A percentile compares a stretch with the other conserved stretches of the same genome.
These are phyloP conservation scores for Atethmia centrago DNA, from an alignment of 2,888 invertebrate species.

Conservation along the genomic window DNA sequence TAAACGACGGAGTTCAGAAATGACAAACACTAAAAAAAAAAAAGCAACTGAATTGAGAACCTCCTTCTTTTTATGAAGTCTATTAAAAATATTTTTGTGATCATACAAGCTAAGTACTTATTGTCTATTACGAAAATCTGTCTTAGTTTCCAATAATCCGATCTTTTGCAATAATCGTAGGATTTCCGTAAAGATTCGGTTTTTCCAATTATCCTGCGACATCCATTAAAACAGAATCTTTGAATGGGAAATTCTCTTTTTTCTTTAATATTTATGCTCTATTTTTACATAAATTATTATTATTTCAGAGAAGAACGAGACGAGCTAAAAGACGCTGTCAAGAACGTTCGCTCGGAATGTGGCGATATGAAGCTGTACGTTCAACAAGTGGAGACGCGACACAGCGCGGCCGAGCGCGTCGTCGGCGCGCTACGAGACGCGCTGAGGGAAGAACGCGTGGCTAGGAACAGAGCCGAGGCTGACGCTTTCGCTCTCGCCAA, in stretches of 20 bases:
- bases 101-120: no score
- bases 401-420: slow-evolving; percentile 77
- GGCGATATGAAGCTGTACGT: slow-evolving; percentile 73
- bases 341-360: slow-evolving; percentile 74
- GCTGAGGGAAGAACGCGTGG: slow-evolving; percentile 79
- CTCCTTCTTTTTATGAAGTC: no score
- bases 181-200: not conserved
- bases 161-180: no score
- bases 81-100: no score
- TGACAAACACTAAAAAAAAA: no score
- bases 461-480: slow-evolving; percentile 77
- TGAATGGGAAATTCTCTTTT: not conserved
- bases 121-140: not conserved
- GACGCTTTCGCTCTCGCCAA: slow-evolving; percentile 74
- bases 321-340: slow-evolving; percentile 73
- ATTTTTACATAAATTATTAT: not conserved
- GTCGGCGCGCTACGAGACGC: slow-evolving; percentile 82
- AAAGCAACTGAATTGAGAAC: no score
- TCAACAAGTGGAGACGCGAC: slow-evolving; percentile 74
- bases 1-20: no score
- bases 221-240: not conserved
- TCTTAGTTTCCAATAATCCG: not conserved
- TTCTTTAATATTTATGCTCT: not conserved
- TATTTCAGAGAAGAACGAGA: slow-evolving; percentile 80
- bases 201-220: not conserved